Percentiles rank a stretch among this genome's conserved stretches.
phyloP scores from a whole-genome alignment of 2,113 vertebrate genomes.

The Notothenia rossii region DNA sequence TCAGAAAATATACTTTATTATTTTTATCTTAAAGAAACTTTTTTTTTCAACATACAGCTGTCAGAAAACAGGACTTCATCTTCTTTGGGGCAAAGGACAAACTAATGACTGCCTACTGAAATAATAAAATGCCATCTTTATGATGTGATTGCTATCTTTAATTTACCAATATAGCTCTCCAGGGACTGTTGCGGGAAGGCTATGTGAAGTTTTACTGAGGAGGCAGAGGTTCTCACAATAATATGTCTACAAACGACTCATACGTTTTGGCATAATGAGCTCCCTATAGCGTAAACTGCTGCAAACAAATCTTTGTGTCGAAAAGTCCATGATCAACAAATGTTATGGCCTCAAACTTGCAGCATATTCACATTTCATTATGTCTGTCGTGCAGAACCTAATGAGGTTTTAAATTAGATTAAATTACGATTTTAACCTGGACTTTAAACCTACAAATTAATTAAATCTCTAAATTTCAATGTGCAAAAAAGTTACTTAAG shows the following conservation, averaged over 20 bases:
- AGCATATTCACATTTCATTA: neutral
- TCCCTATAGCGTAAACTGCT: slow-evolving; percentile 3
- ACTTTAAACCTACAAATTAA: neutral
- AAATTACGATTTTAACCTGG: neutral
- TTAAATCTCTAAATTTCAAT: neutral
- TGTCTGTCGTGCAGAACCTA: neutral
- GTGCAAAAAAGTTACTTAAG: neutral
- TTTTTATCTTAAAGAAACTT: slow-evolving; percentile 35
- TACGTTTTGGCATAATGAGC: slow-evolving; percentile 30
- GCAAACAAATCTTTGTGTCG: neutral
- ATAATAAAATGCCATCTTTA: slow-evolving; percentile 8
- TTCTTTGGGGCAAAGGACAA: slow-evolving; percentile 13
- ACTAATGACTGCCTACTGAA: slow-evolving; percentile 1
- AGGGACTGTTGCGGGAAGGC: slow-evolving; percentile 42
- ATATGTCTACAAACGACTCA: slow-evolving; percentile 41
- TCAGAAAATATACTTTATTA: slow-evolving; percentile 63
- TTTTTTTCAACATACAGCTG: slow-evolving; percentile 31
- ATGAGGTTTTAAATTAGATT: neutral
- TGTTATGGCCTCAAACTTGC: neutral
- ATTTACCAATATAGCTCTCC: slow-evolving; percentile 38
- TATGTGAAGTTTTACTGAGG: slow-evolving; percentile 43
- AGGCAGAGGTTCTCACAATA: slow-evolving; percentile 50
- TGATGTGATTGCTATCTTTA: slow-evolving; percentile 23
- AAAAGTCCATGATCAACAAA: neutral
- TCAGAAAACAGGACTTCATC: slow-evolving; percentile 28